Evolutionary conservation across 1,140 invertebrate species (phyloP).

Genomic region (Aradophagus sp.): DNA sequence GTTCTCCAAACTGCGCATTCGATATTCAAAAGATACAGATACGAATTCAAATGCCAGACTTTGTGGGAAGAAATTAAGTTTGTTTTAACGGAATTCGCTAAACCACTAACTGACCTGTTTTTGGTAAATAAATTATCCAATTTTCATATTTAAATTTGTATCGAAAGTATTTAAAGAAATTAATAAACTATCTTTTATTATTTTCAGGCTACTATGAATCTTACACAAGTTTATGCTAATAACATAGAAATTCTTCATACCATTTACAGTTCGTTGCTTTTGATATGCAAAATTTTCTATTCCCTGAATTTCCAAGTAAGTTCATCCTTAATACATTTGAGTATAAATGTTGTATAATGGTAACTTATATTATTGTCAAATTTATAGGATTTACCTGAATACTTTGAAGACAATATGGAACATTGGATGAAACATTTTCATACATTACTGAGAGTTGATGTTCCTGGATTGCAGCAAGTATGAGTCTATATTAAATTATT

Average conservation of each 20-base stretch:
- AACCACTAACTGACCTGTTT: slow-evolving; percentile 94
- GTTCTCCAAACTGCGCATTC: slow-evolving; percentile 96
- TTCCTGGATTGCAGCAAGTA: slow-evolving; percentile 80
- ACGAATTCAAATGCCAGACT: slow-evolving; percentile 95
- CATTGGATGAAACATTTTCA: slow-evolving; percentile 96
- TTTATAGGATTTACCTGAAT: slow-evolving; percentile 94
- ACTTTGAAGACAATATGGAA: slow-evolving; percentile 98
- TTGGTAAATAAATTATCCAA: no score
- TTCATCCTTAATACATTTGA: slow-evolving; percentile 14
- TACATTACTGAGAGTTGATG: slow-evolving; percentile 84
- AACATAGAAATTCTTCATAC: slow-evolving; percentile 88
- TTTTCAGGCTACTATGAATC: slow-evolving; percentile 86
- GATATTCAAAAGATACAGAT: slow-evolving; percentile 95
- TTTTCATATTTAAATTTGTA: no score
- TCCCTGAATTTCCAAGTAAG: slow-evolving; percentile 93
- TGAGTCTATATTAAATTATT: slow-evolving; percentile 60
- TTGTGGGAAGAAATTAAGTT: slow-evolving; percentile 98
- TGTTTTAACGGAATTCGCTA: slow-evolving; percentile 94
- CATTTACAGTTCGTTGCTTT: slow-evolving; percentile 91
- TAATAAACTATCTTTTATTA: slow-evolving; percentile 22
- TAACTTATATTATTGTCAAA: slow-evolving; percentile 23
- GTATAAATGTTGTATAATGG: not conserved
- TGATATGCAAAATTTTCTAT: slow-evolving; percentile 97
- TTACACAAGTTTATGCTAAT: slow-evolving; percentile 84
- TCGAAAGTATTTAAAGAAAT: no score